Conservation (phyloP, 2,888 invertebrate species). For the Drosophila nigritarsus region DNA sequence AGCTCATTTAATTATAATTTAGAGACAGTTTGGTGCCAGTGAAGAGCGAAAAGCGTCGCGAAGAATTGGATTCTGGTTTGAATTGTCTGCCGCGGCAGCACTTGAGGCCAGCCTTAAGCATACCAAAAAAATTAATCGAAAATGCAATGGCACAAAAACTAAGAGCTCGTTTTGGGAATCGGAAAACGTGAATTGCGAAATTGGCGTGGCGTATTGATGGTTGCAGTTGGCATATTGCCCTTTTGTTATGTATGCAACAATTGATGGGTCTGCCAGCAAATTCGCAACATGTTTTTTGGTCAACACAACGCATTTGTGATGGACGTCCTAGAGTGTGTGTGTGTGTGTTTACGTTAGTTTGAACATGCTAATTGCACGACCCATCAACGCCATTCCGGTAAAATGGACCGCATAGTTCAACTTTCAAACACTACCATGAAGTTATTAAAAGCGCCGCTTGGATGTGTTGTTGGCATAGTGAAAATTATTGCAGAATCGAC, state of each 20-base stretch:
- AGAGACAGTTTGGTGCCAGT: constrained; percentile 1
- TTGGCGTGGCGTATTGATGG: constrained; percentile 1
- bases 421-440: constrained; percentile 29
- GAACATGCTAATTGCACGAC: constrained; percentile 71
- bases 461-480: constrained; percentile 1
- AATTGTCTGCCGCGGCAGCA: constrained; percentile 20
- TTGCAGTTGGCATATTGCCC: constrained; percentile 37
- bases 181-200: constrained; percentile 3
- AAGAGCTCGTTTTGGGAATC: constrained; percentile 13
- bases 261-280: constrained; percentile 58
- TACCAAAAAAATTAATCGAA: neutral
- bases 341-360: constrained; percentile 7
- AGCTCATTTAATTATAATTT: constrained; percentile 1
- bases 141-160: constrained; percentile 16
- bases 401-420: neutral
- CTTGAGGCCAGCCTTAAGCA: constrained; percentile 12
- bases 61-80: constrained; percentile 42
- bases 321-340: neutral
- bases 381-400: constrained; percentile 43
- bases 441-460: constrained; percentile 37
- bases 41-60: neutral
- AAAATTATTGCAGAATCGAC: constrained; percentile 41
- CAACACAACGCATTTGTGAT: constrained; percentile 9
- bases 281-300: constrained; percentile 49
- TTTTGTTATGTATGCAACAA: constrained; percentile 56